These are phyloP conservation scores for Mycetomoellerius zeteki DNA, from an alignment of 1,140 invertebrate species.

Conservation along the genomic window DNA sequence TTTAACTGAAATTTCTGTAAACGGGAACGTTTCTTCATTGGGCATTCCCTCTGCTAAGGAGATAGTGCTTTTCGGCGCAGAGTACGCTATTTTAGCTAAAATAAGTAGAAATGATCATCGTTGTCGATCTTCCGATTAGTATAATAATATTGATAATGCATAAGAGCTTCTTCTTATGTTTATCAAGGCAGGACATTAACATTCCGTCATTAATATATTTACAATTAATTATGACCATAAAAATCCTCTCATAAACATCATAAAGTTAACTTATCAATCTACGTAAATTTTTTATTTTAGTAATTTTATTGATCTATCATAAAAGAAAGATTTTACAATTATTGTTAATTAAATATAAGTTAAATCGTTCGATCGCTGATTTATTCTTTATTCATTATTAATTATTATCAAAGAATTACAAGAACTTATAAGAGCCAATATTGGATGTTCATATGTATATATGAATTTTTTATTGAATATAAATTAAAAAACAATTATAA, in stretches of 20 bases:
- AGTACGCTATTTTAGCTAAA: conserved; percentile 90
- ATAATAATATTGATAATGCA: neutral
- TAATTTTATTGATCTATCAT: neutral
- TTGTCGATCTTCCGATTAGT: neutral
- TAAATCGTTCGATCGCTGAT: neutral
- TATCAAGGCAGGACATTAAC: neutral
- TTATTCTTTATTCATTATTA: neutral
- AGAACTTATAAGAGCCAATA: too few species aligned
- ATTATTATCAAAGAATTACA: neutral
- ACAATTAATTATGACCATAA: neutral
- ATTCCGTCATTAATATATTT: neutral
- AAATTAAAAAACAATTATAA: too few species aligned
- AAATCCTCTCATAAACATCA: neutral
- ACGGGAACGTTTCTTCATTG: conserved; percentile 92
- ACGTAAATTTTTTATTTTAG: neutral
- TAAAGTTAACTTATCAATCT: conserved; percentile 19
- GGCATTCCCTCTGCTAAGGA: conserved; percentile 93
- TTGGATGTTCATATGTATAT: too few species aligned
- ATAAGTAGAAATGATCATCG: conserved; percentile 36
- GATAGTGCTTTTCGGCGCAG: conserved; percentile 89
- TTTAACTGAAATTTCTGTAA: conserved; percentile 89
- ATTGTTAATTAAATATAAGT: conserved; percentile 11
- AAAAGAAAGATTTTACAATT: conserved; percentile 6
- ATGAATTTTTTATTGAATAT: too few species aligned
- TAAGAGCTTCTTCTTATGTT: neutral